A percentile compares a stretch with the other conserved stretches of the same genome.
Conservation (phyloP, 2,888 invertebrate species). For the Tetragonula carbonaria region DNA sequence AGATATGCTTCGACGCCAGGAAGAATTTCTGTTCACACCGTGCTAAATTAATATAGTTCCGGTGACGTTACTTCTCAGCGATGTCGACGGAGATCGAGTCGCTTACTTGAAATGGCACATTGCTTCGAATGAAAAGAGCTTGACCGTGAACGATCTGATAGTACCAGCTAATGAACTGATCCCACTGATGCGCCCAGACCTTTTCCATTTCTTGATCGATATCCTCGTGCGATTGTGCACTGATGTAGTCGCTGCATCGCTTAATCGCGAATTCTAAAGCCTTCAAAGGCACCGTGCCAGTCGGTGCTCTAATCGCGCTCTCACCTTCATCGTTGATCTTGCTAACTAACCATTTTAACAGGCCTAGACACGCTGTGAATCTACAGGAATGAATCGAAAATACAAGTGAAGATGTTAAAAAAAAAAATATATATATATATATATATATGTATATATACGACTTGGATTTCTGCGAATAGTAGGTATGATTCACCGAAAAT, state of each 20-base stretch:
- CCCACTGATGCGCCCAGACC: slow-evolving; percentile 95
- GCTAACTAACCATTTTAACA: slow-evolving; percentile 91
- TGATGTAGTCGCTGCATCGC: slow-evolving; percentile 91
- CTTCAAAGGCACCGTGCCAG: slow-evolving; percentile 90
- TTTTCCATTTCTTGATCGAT: slow-evolving; percentile 90
- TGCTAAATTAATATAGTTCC: slow-evolving; percentile 24
- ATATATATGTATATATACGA: no score
- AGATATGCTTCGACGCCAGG: slow-evolving; percentile 83
- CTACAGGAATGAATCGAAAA: slow-evolving; percentile 56
- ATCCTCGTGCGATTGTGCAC: slow-evolving; percentile 90
- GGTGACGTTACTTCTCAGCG: background rate
- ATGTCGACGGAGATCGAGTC: background rate
- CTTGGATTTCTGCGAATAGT: background rate
- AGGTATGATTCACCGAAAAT: slow-evolving; percentile 87
- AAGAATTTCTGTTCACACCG: slow-evolving; percentile 77
- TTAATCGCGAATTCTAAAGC: slow-evolving; percentile 93
- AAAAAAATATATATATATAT: no score
- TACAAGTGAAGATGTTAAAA: background rate
- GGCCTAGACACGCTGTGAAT: slow-evolving; percentile 93
- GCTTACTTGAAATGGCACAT: slow-evolving; percentile 78
- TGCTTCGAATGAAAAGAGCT: slow-evolving; percentile 75
- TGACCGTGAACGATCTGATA: slow-evolving; percentile 85
- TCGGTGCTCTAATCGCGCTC: slow-evolving; percentile 85
- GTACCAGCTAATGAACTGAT: slow-evolving; percentile 91
- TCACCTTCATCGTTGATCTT: slow-evolving; percentile 86